These are phyloP conservation scores for Apamea anceps DNA, from an alignment of 2,888 invertebrate species.

Conservation along the genomic window DNA sequence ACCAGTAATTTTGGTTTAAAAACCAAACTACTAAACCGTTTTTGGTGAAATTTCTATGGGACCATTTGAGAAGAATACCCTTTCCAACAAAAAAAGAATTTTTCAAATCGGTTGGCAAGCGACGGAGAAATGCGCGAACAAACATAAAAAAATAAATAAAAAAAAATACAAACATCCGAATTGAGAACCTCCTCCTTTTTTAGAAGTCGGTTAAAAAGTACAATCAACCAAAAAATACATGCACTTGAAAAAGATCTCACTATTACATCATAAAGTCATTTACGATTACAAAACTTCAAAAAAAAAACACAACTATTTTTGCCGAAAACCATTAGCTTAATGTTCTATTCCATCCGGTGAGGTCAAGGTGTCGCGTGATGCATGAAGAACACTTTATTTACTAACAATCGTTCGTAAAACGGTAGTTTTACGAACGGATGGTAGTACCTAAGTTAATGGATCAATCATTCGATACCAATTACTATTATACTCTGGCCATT, in stretches of 20 bases:
- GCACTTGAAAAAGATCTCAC: background rate
- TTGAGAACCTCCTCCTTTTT: no score
- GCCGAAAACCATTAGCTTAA: conserved; percentile 27
- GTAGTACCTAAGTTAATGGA: background rate
- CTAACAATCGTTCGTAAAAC: background rate
- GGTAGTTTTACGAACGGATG: background rate
- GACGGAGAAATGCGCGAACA: no score
- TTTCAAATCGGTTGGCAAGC: no score
- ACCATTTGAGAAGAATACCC: no score
- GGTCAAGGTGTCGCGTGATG: conserved; percentile 34
- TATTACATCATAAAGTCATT: conserved; percentile 17
- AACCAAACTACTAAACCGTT: no score
- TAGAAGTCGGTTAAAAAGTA: no score
- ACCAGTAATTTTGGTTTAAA: no score
- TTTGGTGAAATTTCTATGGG: no score
- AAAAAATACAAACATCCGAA: no score
- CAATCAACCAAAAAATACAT: background rate
- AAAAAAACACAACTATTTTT: conserved; percentile 19
- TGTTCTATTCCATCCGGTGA: conserved; percentile 7
- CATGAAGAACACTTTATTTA: conserved; percentile 11
- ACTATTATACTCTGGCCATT: background rate
- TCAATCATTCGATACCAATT: background rate
- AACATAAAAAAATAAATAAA: no score
- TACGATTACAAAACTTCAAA: conserved; percentile 27
- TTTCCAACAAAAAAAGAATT: no score